Evolutionary conservation across 2,113 vertebrate species (phyloP), one percentile per base, ranked within the genome.

Genomic region (Thamnaconus septentrionalis): DNA sequence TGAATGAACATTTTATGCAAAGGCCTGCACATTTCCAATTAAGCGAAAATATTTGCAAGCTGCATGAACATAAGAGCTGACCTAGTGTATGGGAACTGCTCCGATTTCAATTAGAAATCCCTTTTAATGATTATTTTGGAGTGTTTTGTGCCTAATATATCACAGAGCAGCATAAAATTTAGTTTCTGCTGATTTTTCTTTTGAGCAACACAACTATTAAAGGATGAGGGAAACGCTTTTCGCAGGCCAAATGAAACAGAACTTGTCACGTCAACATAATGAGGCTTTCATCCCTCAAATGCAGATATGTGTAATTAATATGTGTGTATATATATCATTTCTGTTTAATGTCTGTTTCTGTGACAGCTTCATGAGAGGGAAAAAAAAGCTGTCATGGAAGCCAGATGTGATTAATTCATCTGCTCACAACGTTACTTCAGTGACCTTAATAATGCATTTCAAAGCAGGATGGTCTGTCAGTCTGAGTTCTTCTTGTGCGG

Each of bases 111-210:
- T 85, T 86, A 78, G 66, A 80, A 88, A 79, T 88, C 68, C 18
- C 89, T 57, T 83, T 80, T 84, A 84, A 86, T 87, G 68, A 80
- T 87, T 82, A 84, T 84, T 85, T 89, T 83, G 65, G 75, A 87
- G 75, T 84, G 85, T 89, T 88, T 83, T 87, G 61, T 81, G 66
- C 59, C 72, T 80, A 83, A 78, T 85, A 86, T 79, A 88, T 83
- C 80, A 78, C 41, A 64, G 39, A 81, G 72, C 46, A 67, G 66
- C 66, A 82, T 80, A 76, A 87, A 91, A 90, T 85, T 87, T 61
- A 79, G 64, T 74, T 75, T 73, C 73, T 80, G 64, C 71, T 68
- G 79, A 84, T 87, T 84, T 68, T 81, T 10, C 54, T 79, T 84
- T 75, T 81, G 66, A 87, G 85, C 69, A 59, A 10, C 12, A 9